Percentiles rank a stretch among this genome's conserved stretches.
These are phyloP conservation scores for Maniola jurtina DNA, from an alignment of 1,140 invertebrate genomes.

Conservation along the genomic window DNA sequence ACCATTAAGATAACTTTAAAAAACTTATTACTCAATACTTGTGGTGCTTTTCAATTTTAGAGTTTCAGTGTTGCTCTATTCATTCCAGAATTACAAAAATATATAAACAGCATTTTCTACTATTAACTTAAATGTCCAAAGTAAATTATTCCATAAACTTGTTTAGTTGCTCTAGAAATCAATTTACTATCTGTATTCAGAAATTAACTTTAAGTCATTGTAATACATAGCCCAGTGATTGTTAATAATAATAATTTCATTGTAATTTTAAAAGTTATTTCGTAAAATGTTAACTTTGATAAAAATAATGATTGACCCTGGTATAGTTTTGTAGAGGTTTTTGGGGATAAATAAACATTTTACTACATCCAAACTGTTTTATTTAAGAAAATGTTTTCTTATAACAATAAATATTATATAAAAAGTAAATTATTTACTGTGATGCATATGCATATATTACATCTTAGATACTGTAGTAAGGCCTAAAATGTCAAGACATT, in stretches of 20 bases:
- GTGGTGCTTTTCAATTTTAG: too few species aligned
- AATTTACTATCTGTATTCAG: slow-evolving; percentile 4
- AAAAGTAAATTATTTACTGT: slow-evolving; percentile 8
- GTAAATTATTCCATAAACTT: not conserved
- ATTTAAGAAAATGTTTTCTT: slow-evolving; percentile 25
- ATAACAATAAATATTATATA: not conserved
- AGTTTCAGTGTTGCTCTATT: too few species aligned
- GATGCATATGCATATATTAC: slow-evolving; percentile 77
- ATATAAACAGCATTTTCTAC: too few species aligned
- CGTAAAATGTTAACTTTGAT: slow-evolving; percentile 64
- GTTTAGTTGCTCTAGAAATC: not conserved
- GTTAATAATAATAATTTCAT: not conserved
- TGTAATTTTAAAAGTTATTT: slow-evolving; percentile 36
- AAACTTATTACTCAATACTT: too few species aligned
- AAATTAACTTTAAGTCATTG: not conserved
- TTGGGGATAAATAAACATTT: slow-evolving; percentile 72
- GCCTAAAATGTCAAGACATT: slow-evolving; percentile 94
- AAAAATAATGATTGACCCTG: slow-evolving; percentile 50
- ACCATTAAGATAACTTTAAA: too few species aligned
- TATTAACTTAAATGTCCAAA: too few species aligned
- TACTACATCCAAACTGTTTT: slow-evolving; percentile 50
- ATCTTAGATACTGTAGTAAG: slow-evolving; percentile 95
- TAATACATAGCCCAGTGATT: not conserved
- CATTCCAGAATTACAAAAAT: too few species aligned
- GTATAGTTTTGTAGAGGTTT: slow-evolving; percentile 77